Evolutionary conservation across 2,797 vertebrate species (phyloP).

Genomic region (Eulemur rubriventer): DNA sequence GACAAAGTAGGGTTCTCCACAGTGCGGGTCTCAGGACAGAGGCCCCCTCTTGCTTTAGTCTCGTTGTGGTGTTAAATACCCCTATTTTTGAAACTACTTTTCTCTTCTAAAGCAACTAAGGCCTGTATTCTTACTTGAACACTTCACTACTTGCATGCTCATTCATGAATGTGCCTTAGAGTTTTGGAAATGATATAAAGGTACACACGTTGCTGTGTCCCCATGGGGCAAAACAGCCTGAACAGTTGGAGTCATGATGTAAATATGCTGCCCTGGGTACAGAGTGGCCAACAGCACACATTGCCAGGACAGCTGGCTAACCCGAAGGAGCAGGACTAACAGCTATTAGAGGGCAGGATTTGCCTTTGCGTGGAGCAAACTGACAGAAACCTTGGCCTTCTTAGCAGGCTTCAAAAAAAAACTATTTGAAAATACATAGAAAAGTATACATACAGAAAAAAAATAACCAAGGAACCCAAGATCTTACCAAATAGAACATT

Average conservation of each 20-base stretch:
- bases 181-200: not conserved
- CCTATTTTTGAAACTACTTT: not conserved
- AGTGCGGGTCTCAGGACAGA: not conserved
- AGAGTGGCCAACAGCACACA: not conserved
- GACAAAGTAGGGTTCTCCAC: not conserved
- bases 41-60: not conserved
- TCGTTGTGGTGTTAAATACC: not conserved
- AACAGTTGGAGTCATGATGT: not conserved
- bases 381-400: not conserved
- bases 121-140: not conserved
- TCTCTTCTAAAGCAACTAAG: not conserved
- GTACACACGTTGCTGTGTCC: not conserved
- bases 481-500: constrained; percentile 4
- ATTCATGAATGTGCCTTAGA: not conserved
- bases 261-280: not conserved
- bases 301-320: not conserved
- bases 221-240: not conserved
- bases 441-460: not conserved
- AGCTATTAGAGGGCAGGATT: not conserved
- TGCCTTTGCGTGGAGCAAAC: not conserved
- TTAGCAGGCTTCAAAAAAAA: not conserved
- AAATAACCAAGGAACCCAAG: not conserved
- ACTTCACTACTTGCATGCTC: not conserved
- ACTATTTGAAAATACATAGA: not conserved
- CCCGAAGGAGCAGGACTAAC: not conserved